These are phyloP conservation scores for Dynastes maya DNA, from an alignment of 2,888 invertebrate genomes.

Conservation along the genomic window DNA sequence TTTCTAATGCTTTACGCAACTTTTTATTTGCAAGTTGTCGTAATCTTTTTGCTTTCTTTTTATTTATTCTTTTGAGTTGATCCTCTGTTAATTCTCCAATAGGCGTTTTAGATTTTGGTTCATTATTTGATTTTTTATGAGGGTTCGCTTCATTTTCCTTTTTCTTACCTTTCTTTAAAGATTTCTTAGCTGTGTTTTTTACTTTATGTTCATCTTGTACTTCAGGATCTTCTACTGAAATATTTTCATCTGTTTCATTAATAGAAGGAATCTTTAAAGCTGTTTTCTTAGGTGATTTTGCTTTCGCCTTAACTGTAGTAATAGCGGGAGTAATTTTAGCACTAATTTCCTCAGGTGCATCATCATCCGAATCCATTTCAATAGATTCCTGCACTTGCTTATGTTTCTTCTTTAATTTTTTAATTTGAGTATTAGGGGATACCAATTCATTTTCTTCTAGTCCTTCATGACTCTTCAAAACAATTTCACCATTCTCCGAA, in stretches of 20 bases:
- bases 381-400: background rate
- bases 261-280: conserved; percentile 55
- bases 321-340: conserved; percentile 59
- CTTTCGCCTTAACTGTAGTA: conserved; percentile 56
- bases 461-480: background rate
- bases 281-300: conserved; percentile 58
- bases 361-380: conserved; percentile 56
- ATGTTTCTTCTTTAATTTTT: conserved; percentile 3
- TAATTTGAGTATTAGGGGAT: background rate
- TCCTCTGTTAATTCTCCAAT: conserved; percentile 55
- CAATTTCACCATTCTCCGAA: too few species aligned
- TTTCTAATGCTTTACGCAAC: conserved; percentile 54
- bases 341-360: conserved; percentile 61
- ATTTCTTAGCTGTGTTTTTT: background rate
- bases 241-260: conserved; percentile 21
- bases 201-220: conserved; percentile 21
- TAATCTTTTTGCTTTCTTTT: conserved; percentile 55
- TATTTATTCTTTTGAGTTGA: conserved; percentile 51
- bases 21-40: conserved; percentile 60
- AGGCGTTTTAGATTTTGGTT: conserved; percentile 47
- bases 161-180: conserved; percentile 12
- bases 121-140: conserved; percentile 34
- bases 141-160: conserved; percentile 35
- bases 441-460: background rate
- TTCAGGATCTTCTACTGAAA: conserved; percentile 25